Base-by-base conservation (phyloP, 2,113 vertebrate genomes). In the Labrus mixtus region DNA sequence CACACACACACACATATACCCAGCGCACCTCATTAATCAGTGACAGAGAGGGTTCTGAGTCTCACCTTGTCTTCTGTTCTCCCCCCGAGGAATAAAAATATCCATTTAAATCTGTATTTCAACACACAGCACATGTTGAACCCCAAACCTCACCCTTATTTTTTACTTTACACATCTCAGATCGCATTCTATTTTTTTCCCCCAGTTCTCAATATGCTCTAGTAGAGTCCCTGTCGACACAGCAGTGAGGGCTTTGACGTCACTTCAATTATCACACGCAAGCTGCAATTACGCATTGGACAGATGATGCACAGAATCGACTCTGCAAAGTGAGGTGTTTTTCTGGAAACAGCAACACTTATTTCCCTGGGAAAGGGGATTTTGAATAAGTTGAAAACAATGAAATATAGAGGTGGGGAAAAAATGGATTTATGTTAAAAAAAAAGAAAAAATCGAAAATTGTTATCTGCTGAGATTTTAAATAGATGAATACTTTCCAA, bases 21-120 rank as follows among this genome's bases (percentile, higher is more conserved):
- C 61, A 60, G 8, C 76, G 48, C 56, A 37, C 64, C 80, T 83
- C 85, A 91, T 90, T 85, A 87, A 91, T 91, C 84, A 90, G 68
- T 58, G 75, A 70, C 63, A 80, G 71, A 82, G 43, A 45, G 85
- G 77, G 79, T 76, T 60, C 4, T 71, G 81, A 82, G 79, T 15
- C 83, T 89, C 81, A 81, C 83, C 83, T 87, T 63, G 41, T 60
- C 81, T 56, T 33, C 71, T 50, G 48, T 48, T 39, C 64, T 36
- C 33, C 15, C 51, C 41, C 58, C 23, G 70, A 64, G 58, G 68
- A 85, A 82, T 79, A 73, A 80, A 84, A 83, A 63, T 69, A 83
- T 66, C 51, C 57, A n/a, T 55, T 56, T 71, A 57, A 55, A 59
- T 79, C 76, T 82, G 70, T 12, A 20, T 55, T 9, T 17, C 17